These are phyloP conservation scores for Phyllotis vaccarum DNA, from an alignment of 2,797 vertebrate genomes.

Conservation along the genomic window DNA sequence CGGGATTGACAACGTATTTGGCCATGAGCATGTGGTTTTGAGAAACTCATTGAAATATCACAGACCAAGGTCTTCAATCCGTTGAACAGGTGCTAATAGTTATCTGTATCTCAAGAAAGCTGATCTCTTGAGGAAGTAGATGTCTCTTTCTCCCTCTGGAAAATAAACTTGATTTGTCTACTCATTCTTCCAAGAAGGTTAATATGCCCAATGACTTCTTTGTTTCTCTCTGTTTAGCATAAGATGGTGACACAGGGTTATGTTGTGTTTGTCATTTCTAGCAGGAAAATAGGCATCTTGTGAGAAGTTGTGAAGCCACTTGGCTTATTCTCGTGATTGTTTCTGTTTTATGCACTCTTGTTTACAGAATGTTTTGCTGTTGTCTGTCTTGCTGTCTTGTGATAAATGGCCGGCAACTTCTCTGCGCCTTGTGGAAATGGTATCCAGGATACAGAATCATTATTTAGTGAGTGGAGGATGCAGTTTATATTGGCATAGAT, in stretches of 20 bases:
- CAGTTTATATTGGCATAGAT: conserved; percentile 86
- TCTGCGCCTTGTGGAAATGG: conserved; percentile 81
- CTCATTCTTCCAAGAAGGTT: neutral
- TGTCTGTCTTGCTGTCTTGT: conserved; percentile 83
- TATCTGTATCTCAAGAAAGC: neutral
- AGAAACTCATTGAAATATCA: neutral
- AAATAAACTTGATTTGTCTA: conserved; percentile 15
- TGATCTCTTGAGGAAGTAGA: neutral
- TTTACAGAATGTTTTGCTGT: neutral
- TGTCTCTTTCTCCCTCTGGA: neutral
- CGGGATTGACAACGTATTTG: neutral
- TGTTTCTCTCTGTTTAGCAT: conserved; percentile 43
- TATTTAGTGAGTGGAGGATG: conserved; percentile 87
- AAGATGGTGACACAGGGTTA: neutral
- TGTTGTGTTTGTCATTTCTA: conserved; percentile 54
- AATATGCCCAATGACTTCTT: neutral
- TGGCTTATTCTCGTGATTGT: conserved; percentile 61
- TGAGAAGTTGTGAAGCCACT: conserved; percentile 59
- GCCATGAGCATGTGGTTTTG: neutral
- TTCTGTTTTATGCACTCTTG: conserved; percentile 73
- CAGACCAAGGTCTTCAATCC: neutral
- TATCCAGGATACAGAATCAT: conserved; percentile 89
- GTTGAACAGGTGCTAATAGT: neutral
- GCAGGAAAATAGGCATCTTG: conserved; percentile 42
- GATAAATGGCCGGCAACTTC: conserved; percentile 80